Conservation (phyloP, 2,797 vertebrate genomes). For the Gallinago nigripennis region DNA sequence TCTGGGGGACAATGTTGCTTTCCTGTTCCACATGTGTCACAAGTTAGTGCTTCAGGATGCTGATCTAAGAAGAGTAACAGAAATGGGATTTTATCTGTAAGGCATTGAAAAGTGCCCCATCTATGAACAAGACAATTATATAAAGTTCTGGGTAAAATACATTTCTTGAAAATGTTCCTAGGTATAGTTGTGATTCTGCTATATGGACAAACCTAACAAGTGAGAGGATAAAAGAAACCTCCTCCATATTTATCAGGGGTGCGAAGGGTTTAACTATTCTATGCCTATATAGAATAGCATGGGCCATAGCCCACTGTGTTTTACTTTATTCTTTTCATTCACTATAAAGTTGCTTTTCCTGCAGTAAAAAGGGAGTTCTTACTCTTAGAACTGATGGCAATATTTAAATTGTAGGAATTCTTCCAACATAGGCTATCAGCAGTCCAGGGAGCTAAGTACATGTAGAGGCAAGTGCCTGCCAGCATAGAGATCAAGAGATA, state of each 20-base stretch:
- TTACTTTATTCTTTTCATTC: neutral
- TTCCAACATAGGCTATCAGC: neutral
- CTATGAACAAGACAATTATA: neutral
- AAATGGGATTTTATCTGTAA: neutral
- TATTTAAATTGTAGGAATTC: neutral
- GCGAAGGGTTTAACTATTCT: neutral
- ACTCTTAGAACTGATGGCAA: neutral
- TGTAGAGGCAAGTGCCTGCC: neutral
- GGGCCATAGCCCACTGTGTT: fast-evolving
- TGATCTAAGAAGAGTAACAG: neutral
- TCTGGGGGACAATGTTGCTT: neutral
- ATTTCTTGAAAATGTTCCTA: neutral
- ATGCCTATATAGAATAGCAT: neutral
- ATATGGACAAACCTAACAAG: neutral
- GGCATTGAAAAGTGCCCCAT: neutral
- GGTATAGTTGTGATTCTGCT: neutral
- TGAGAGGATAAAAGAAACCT: neutral
- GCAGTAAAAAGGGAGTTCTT: neutral
- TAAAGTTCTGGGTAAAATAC: neutral
- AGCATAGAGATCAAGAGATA: neutral
- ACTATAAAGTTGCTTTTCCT: neutral
- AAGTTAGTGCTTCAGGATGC: neutral
- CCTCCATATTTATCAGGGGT: neutral
- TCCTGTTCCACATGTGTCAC: neutral
- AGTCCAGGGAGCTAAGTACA: neutral